A percentile compares a stretch with the other conserved stretches of the same genome.
phyloP scores from a whole-genome alignment of 2,888 invertebrate species.

The Trachelus stipa region DNA sequence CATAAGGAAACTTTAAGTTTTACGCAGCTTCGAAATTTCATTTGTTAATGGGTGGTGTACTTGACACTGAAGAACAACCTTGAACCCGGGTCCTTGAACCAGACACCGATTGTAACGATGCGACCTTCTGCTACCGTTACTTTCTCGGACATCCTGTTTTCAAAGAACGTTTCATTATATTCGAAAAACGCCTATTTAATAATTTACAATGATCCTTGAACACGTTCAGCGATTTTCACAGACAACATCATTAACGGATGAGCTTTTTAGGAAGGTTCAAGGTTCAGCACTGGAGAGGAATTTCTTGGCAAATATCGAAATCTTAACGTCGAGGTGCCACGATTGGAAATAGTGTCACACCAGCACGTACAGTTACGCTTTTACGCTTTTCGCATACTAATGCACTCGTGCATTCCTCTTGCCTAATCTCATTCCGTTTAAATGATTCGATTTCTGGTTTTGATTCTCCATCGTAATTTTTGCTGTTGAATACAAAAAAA shows the following conservation, averaged over 20 bases:
- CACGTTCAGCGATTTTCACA: neutral
- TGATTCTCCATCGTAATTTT: neutral
- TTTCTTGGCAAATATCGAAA: constrained; percentile 1
- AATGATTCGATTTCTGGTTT: neutral
- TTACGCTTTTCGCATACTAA: constrained; percentile 5
- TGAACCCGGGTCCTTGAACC: neutral
- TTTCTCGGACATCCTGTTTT: neutral
- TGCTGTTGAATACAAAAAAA: neutral
- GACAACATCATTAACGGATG: neutral
- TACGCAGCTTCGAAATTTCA: neutral
- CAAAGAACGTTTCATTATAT: neutral
- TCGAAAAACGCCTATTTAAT: neutral
- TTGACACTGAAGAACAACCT: neutral
- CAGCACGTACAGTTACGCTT: constrained; percentile 7
- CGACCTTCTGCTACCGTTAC: neutral
- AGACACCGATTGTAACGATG: neutral
- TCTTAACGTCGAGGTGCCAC: neutral
- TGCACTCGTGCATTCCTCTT: constrained; percentile 5
- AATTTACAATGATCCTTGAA: neutral
- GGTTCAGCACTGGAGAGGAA: neutral
- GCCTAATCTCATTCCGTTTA: neutral
- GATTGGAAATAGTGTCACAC: constrained; percentile 6
- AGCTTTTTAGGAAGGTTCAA: neutral
- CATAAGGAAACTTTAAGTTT: neutral
- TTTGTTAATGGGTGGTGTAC: neutral